These are phyloP conservation scores for Parotocinclus haroldoi DNA, from an alignment of 2,797 vertebrate genomes.

Conservation along the genomic window DNA sequence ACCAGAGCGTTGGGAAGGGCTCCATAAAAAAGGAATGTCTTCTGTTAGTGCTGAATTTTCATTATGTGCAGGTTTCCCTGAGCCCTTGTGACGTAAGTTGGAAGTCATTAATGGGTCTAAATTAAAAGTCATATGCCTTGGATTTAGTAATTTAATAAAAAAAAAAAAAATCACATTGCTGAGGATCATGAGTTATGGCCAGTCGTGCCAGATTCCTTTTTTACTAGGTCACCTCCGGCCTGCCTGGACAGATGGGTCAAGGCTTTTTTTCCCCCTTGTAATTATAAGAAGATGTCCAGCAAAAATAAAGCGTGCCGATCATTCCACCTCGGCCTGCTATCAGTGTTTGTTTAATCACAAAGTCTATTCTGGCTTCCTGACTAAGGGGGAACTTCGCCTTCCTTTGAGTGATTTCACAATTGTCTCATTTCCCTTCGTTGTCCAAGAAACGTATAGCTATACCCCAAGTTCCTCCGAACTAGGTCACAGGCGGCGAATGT, in stretches of 20 bases:
- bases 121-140: no score
- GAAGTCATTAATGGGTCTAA: no score
- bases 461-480: constrained; percentile 29
- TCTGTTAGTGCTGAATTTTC: no score
- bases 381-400: constrained; percentile 41
- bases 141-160: no score
- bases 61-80: no score
- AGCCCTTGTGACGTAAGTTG: no score
- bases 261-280: neutral
- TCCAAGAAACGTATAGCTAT: constrained; percentile 42
- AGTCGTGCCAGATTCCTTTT: no score
- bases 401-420: constrained; percentile 53
- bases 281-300: neutral
- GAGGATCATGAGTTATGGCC: no score
- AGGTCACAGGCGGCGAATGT: constrained; percentile 28
- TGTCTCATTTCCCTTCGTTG: constrained; percentile 50
- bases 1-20: constrained; percentile 16
- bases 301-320: constrained; percentile 35
- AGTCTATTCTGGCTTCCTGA: constrained; percentile 39
- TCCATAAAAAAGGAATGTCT: constrained; percentile 19
- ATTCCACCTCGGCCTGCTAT: constrained; percentile 23
- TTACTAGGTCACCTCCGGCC: neutral
- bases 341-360: constrained; percentile 47
- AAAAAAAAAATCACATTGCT: no score
- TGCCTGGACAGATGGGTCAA: neutral